Base-by-base conservation (phyloP, 2,113 vertebrate genomes). In the Bubalus kerabau region DNA sequence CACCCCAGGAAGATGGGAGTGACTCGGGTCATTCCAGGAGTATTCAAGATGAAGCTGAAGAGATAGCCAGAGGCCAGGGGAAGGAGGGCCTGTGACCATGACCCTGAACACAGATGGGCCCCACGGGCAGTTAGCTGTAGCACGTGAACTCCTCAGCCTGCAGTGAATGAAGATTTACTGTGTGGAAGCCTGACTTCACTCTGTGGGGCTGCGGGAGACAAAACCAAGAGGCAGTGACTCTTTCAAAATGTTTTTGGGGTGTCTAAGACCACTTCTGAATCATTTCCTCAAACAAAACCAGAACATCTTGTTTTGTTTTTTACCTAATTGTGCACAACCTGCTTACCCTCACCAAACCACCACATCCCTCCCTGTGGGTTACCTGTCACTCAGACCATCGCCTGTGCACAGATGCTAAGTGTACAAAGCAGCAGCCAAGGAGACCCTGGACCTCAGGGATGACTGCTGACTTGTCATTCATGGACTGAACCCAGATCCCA, bases 61-160 rank as follows among this genome's bases (percentile, higher is more conserved):
- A 40, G 43, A 80, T 7, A n/a, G 23, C 23, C 23, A 32, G 67
- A 50, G 46, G 28, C 43, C 71, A 62, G 40, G 74, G 43, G 36
- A 23, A 52, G 67, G 54, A 36, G 30, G 40, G 50, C 57, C n/a
- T 59, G 59, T 3, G 32, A 2, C 60, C 59, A 21, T 6, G 6
- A 54, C 43, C 6, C 1, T 8, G 21, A 26, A 24, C 15, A 12
- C 19, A 10, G 24, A 40, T 10, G 2, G 43, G 36, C 19, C 52
- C 26, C 0, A 6, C 2, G 24, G 84, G 64, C 24, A 8, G 2
- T 0, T 8, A 15, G 11, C 24, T 57, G 80, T 28, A 5, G 32
- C 74, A 12, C 0, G 3, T 15, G 74, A 6, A 40, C 36, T 76
- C 71, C 36, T 40, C 15, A 46, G 21, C 89, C 28, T 40, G 64